A percentile compares a stretch with the other conserved stretches of the same genome.
Conservation (phyloP, 1,140 invertebrate species). For the Scaptomyza graminum region DNA sequence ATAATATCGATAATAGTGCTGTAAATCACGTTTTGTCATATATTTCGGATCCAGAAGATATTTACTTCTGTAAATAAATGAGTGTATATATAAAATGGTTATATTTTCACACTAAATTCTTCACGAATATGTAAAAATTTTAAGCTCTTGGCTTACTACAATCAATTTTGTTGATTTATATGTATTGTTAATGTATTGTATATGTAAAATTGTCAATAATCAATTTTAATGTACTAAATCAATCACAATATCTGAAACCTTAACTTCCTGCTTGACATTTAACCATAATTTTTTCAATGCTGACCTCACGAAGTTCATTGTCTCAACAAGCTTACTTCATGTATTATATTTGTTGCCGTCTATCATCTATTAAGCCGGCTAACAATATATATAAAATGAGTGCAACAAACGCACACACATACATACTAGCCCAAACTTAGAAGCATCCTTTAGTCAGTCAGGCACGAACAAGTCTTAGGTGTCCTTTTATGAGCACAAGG, state of each 20-base stretch:
- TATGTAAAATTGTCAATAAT: too few relatives aligned
- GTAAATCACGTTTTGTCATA: slow-evolving; percentile 76
- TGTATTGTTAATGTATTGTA: background rate
- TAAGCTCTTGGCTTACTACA: background rate
- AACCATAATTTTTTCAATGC: too few relatives aligned
- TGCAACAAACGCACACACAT: slow-evolving; percentile 21
- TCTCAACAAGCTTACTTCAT: slow-evolving; percentile 23
- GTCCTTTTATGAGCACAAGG: slow-evolving; percentile 47
- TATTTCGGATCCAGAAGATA: slow-evolving; percentile 79
- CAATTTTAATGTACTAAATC: background rate
- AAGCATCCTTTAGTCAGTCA: background rate
- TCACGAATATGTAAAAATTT: background rate
- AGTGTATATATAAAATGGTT: background rate
- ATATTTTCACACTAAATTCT: background rate
- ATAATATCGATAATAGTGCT: slow-evolving; percentile 78
- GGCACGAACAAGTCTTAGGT: slow-evolving; percentile 11
- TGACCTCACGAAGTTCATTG: slow-evolving; percentile 45
- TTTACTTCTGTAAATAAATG: slow-evolving; percentile 64
- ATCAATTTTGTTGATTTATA: background rate
- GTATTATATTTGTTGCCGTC: slow-evolving; percentile 48
- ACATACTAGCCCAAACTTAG: background rate
- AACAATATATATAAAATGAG: slow-evolving; percentile 50
- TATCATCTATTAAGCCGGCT: slow-evolving; percentile 65
- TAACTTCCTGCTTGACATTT: too few relatives aligned
- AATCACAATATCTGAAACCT: too few relatives aligned